These are phyloP conservation scores for Drosophila anomalata DNA, from an alignment of 2,888 invertebrate genomes.

Conservation along the genomic window DNA sequence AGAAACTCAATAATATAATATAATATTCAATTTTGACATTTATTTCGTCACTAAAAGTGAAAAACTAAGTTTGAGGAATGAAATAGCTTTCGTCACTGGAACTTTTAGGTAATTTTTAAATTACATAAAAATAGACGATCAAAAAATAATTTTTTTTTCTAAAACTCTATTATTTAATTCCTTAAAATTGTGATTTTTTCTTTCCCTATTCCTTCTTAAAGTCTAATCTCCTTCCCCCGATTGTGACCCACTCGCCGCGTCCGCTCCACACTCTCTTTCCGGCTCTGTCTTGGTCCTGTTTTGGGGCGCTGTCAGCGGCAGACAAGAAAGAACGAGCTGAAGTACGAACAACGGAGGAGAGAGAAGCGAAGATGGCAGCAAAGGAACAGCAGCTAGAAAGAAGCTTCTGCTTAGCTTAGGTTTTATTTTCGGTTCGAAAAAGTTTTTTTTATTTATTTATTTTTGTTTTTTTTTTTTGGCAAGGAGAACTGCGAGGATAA, in stretches of 20 bases:
- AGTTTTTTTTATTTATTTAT: constrained; percentile 29
- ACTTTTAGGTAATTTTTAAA: no score
- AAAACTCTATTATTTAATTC: no score
- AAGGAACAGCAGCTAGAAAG: constrained; percentile 32
- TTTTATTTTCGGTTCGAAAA: constrained; percentile 64
- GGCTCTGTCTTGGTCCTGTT: constrained; percentile 30
- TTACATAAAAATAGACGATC: no score
- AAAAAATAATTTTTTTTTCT: no score
- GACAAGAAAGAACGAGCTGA: constrained; percentile 25
- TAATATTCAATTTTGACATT: no score
- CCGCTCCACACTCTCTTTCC: constrained; percentile 5
- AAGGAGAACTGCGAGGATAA: neutral
- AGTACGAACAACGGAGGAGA: constrained; percentile 11
- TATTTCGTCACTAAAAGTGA: no score
- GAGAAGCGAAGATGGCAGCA: constrained; percentile 28
- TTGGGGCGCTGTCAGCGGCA: constrained; percentile 59
- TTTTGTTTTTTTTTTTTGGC: no score
- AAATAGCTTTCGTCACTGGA: no score
- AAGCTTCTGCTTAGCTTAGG: constrained; percentile 41
- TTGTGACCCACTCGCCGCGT: constrained; percentile 17
- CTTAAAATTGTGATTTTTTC: neutral
- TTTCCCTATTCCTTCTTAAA: neutral
- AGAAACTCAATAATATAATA: no score
- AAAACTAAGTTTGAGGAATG: no score
- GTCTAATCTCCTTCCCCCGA: constrained; percentile 9